A percentile compares a stretch with the other conserved stretches of the same genome.
Evolutionary conservation across 1,140 invertebrate species (phyloP).

Genomic region (Saccostrea echinata): DNA sequence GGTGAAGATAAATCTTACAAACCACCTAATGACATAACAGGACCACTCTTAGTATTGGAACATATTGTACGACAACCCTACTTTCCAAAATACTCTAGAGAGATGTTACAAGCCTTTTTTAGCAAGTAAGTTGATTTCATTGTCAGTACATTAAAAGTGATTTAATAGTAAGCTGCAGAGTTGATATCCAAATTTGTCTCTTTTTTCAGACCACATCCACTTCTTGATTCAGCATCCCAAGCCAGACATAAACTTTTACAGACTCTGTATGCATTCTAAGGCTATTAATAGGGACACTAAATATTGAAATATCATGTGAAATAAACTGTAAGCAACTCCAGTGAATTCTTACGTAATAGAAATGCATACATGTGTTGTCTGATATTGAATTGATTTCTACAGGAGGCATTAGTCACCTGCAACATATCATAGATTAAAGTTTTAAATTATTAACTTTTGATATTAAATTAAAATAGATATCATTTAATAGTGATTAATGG

Average conservation of each 20-base stretch:
- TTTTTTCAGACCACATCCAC: slow-evolving; percentile 65
- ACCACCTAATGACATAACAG: slow-evolving; percentile 73
- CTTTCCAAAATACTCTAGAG: slow-evolving; percentile 73
- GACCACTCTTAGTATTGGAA: slow-evolving; percentile 77
- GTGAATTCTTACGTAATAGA: background rate
- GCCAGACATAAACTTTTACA: slow-evolving; percentile 66
- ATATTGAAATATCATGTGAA: background rate
- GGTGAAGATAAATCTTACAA: slow-evolving; percentile 78
- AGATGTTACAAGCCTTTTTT: slow-evolving; percentile 76
- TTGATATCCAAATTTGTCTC: slow-evolving; percentile 16
- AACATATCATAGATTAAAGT: too few relatives aligned
- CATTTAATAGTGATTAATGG: too few relatives aligned
- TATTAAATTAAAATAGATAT: too few relatives aligned
- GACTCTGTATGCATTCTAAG: slow-evolving; percentile 53
- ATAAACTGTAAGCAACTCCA: background rate
- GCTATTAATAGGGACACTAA: background rate
- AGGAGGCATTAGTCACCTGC: too few relatives aligned
- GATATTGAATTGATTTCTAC: too few relatives aligned
- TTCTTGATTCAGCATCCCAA: slow-evolving; percentile 59
- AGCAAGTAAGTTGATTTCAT: slow-evolving; percentile 64
- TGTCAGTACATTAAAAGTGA: too few relatives aligned
- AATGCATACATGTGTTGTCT: background rate
- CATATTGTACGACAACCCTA: slow-evolving; percentile 74
- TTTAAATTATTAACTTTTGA: too few relatives aligned
- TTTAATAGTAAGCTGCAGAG: too few relatives aligned